These are phyloP conservation scores for Lomographa bimaculata DNA, from an alignment of 2,888 invertebrate species.

Conservation along the genomic window DNA sequence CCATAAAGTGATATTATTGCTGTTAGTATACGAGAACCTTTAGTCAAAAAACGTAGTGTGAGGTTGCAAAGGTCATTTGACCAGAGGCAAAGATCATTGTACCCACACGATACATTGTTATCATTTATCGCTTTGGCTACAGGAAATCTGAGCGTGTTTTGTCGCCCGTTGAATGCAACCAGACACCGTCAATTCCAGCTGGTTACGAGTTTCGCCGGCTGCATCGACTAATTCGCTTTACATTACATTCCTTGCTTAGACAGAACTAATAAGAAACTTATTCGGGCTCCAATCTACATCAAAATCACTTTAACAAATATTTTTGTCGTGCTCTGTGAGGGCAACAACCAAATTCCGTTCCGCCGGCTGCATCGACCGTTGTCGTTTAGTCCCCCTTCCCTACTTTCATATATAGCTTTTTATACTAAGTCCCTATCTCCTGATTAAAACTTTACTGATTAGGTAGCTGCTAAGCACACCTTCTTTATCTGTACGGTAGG, in stretches of 20 bases:
- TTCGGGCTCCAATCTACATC: conserved; percentile 5
- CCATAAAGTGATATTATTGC: too few species aligned
- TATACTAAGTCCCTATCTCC: too few species aligned
- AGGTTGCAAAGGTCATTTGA: too few species aligned
- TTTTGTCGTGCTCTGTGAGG: too few species aligned
- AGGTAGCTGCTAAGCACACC: too few species aligned
- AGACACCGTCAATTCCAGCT: conserved; percentile 5
- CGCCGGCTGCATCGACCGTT: conserved; percentile 3
- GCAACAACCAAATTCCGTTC: conserved; percentile 16
- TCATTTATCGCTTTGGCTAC: conserved; percentile 7
- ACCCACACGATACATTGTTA: conserved; percentile 6
- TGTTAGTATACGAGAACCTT: too few species aligned
- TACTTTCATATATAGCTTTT: too few species aligned
- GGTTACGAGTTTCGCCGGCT: background rate
- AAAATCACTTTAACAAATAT: too few species aligned
- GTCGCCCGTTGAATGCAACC: conserved; percentile 29
- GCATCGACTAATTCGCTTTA: conserved; percentile 1
- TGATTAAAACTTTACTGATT: too few species aligned
- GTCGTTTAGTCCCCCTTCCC: conserved; percentile 5
- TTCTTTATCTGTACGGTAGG: too few species aligned
- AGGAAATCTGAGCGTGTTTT: conserved; percentile 40
- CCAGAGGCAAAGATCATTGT: too few species aligned
- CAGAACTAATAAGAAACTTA: conserved; percentile 2
- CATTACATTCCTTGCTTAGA: conserved; percentile 7
- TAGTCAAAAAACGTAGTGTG: too few species aligned